Conservation (phyloP, 92 coral and sea anemone genomes). For the Paragorgia papillata region DNA sequence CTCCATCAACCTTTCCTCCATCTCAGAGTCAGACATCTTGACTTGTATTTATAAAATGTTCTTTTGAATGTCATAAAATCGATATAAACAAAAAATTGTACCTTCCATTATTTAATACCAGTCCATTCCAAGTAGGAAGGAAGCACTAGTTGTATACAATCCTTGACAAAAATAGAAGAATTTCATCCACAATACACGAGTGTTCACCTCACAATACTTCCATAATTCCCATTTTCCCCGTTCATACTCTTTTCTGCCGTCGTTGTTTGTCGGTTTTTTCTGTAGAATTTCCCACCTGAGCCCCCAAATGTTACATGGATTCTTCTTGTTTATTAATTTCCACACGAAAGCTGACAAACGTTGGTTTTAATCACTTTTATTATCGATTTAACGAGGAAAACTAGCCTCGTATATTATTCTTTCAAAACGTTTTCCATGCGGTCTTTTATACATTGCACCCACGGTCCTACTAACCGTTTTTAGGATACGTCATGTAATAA, state of each 20-base stretch:
- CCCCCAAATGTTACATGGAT: slow-evolving; percentile 28
- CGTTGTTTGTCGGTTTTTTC: slow-evolving; percentile 1
- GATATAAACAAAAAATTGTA: neutral
- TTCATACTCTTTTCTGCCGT: neutral
- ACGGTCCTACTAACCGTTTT: no score
- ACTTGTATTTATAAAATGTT: neutral
- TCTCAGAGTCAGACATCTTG: slow-evolving; percentile 19
- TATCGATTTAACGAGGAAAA: no score
- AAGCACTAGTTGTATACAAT: neutral
- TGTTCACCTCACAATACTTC: neutral
- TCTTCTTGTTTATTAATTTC: neutral
- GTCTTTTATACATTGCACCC: no score
- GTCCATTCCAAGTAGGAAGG: neutral
- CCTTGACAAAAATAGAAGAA: neutral
- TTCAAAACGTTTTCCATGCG: no score
- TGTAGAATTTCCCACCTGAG: slow-evolving; percentile 14
- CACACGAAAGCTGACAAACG: no score
- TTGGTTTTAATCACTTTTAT: no score
- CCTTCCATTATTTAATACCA: neutral
- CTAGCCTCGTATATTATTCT: no score
- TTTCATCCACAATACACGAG: neutral
- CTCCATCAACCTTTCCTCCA: slow-evolving; percentile 6
- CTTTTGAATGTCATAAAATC: neutral
- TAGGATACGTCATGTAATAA: no score
- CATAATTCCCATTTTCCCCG: neutral